Conservation (phyloP, 2,113 vertebrate genomes). For the Spilogale gracilis region DNA sequence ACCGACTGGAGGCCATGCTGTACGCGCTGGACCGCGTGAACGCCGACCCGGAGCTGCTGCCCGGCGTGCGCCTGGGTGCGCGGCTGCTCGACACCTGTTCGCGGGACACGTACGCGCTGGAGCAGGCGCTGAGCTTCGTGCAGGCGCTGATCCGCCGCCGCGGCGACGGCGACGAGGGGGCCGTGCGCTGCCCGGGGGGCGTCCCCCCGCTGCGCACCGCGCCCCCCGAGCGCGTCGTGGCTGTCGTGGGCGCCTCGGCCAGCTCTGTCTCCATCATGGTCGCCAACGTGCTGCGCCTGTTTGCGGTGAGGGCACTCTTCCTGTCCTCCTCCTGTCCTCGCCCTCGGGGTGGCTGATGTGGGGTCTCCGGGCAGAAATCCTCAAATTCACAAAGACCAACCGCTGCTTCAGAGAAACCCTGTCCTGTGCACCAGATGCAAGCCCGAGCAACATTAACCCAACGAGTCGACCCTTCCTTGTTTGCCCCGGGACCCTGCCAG, state of each 20-base stretch:
- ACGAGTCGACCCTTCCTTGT: too few relatives aligned
- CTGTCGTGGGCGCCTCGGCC: slow-evolving; percentile 94
- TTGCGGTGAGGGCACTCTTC: slow-evolving; percentile 86
- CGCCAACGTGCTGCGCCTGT: slow-evolving; percentile 94
- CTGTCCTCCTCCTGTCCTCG: accelerated
- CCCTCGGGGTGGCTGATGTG: neutral
- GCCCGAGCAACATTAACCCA: neutral
- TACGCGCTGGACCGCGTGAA: slow-evolving; percentile 96
- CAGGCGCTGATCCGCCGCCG: slow-evolving; percentile 93
- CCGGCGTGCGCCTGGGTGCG: slow-evolving; percentile 94
- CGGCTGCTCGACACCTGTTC: slow-evolving; percentile 95
- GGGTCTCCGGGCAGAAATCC: neutral
- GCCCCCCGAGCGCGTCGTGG: slow-evolving; percentile 92
- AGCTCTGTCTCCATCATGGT: slow-evolving; percentile 96
- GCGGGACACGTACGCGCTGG: slow-evolving; percentile 95
- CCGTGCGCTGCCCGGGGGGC: slow-evolving; percentile 91
- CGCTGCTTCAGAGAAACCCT: neutral
- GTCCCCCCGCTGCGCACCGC: slow-evolving; percentile 90
- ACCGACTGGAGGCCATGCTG: slow-evolving; percentile 95
- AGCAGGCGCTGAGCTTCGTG: slow-evolving; percentile 95
- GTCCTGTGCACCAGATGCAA: neutral
- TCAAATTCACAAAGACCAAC: neutral
- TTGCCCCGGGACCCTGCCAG: neutral
- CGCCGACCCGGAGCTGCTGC: slow-evolving; percentile 92
- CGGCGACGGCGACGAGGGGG: slow-evolving; percentile 88